These are phyloP conservation scores for Ophion ventricosus DNA, from an alignment of 2,888 invertebrate species.

Conservation along the genomic window DNA sequence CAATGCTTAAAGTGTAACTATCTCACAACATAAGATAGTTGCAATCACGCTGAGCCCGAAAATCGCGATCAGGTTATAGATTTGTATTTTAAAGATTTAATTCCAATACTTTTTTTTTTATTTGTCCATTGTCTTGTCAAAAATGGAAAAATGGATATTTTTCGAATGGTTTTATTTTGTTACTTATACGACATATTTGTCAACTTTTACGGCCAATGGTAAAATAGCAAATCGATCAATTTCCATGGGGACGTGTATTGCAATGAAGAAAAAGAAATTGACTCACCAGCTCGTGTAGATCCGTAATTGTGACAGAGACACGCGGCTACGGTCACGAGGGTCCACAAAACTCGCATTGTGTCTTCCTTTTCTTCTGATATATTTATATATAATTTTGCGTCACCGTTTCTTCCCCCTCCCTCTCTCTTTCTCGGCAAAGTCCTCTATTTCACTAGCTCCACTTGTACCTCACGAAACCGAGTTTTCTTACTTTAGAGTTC, in stretches of 20 bases:
- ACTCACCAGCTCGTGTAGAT: constrained; percentile 72
- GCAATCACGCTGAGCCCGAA: no score
- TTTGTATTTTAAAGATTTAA: neutral
- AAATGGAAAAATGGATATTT: neutral
- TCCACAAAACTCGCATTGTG: constrained; percentile 67
- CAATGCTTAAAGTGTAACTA: no score
- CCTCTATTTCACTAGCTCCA: constrained; percentile 44
- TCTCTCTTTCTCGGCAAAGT: constrained; percentile 16
- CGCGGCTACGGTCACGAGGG: constrained; percentile 66
- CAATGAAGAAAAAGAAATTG: constrained; percentile 4
- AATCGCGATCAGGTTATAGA: no score
- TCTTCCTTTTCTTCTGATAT: constrained; percentile 37
- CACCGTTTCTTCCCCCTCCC: neutral
- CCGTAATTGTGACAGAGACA: constrained; percentile 71
- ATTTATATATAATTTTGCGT: constrained; percentile 5
- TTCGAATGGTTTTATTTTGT: neutral
- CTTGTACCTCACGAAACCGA: constrained; percentile 39
- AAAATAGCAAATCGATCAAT: neutral
- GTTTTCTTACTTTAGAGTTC: constrained; percentile 50
- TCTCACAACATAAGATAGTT: no score
- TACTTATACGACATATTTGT: neutral
- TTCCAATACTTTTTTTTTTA: neutral
- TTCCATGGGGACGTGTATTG: neutral
- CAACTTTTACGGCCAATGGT: neutral
- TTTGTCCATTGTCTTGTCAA: neutral